phyloP scores from a whole-genome alignment of 1,140 invertebrate genomes.

The Plodia interpunctella region DNA sequence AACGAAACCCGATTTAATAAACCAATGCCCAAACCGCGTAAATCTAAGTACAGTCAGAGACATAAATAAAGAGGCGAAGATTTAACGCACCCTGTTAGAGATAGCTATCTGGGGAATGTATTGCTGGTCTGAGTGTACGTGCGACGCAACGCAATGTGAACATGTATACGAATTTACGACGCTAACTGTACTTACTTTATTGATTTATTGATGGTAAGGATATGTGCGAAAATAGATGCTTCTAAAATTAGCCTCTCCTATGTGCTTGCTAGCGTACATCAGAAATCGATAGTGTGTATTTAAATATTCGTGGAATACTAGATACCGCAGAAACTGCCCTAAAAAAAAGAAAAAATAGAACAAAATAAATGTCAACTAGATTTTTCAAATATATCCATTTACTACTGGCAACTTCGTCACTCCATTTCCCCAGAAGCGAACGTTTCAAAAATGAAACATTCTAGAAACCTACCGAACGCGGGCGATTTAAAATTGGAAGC shows the following conservation, averaged over 20 bases:
- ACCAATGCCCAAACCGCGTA: not conserved
- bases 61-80: constrained; percentile 25
- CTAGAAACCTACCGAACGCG: constrained; percentile 7
- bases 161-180: constrained; percentile 12
- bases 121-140: constrained; percentile 19
- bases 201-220: constrained; percentile 2
- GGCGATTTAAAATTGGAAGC: constrained; percentile 64
- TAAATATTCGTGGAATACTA: too few species aligned
- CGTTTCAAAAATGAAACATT: constrained; percentile 11
- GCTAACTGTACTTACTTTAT: constrained; percentile 11
- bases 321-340: too few species aligned
- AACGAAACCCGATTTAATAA: constrained; percentile 5
- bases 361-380: too few species aligned
- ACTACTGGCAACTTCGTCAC: not conserved
- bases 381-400: not conserved
- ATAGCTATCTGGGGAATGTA: constrained; percentile 36
- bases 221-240: too few species aligned
- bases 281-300: too few species aligned
- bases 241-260: too few species aligned
- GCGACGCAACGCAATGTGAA: constrained; percentile 12
- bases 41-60: constrained; percentile 11
- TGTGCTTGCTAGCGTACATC: too few species aligned
- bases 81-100: constrained; percentile 28
- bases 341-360: too few species aligned
- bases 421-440: not conserved